Conservation (phyloP, 2,113 vertebrate genomes). For the Hippocampus guttulatus region DNA sequence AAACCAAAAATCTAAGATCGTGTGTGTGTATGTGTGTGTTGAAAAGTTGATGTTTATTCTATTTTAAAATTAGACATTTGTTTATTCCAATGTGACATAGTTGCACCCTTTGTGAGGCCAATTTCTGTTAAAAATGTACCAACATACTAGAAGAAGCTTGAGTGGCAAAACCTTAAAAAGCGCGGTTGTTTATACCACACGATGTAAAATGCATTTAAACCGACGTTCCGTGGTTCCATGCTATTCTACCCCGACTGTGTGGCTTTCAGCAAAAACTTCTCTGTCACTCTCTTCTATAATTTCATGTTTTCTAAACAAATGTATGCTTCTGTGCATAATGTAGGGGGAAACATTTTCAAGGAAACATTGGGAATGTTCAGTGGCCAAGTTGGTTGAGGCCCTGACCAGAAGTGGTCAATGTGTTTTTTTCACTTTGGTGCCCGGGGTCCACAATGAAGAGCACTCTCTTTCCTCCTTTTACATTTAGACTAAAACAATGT, state of each 20-base stretch:
- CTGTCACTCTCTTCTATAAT: conserved; percentile 45
- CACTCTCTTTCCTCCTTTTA: conserved; percentile 31
- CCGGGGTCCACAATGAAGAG: conserved; percentile 46
- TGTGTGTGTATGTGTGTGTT: neutral
- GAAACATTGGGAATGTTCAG: conserved; percentile 47
- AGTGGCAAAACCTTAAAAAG: conserved; percentile 18
- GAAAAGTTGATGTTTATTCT: neutral
- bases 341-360: conserved; percentile 26
- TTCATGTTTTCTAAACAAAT: conserved; percentile 35
- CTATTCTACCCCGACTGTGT: conserved; percentile 8
- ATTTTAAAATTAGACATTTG: neutral
- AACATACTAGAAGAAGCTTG: conserved; percentile 12
- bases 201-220: conserved; percentile 12
- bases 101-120: conserved; percentile 15
- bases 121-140: conserved; percentile 23
- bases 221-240: conserved; percentile 16
- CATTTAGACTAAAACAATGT: conserved; percentile 27
- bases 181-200: conserved; percentile 16
- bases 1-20: neutral
- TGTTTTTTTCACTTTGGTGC: conserved; percentile 49
- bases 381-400: conserved; percentile 44
- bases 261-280: conserved; percentile 19
- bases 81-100: neutral
- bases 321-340: conserved; percentile 36
- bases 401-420: conserved; percentile 52